Conservation (phyloP, 64 coral and sea anemone species). For the Astreopora myriophthalma region DNA sequence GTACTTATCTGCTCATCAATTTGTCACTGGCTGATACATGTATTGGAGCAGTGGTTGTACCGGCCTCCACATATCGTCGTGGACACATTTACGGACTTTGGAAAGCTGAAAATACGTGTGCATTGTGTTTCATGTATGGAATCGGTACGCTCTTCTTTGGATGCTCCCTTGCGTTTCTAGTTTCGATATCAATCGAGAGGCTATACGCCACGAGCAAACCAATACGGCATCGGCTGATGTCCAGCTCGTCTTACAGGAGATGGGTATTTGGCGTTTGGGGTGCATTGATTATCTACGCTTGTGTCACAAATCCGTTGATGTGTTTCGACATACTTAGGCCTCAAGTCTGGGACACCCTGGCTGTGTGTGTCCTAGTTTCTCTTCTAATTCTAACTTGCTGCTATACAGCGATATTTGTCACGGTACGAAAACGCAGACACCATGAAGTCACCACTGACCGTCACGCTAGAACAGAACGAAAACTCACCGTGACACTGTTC, state of each 20-base stretch:
- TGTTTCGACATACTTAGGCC: neutral
- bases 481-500: neutral
- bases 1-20: slow-evolving; percentile 20
- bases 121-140: neutral
- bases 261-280: neutral
- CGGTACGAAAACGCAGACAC: neutral
- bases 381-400: neutral
- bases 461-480: neutral
- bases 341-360: neutral
- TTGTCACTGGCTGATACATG: slow-evolving; percentile 4
- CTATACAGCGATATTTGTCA: neutral
- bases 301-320: neutral
- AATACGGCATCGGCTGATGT: neutral
- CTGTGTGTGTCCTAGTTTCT: neutral
- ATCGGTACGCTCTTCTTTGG: slow-evolving; percentile 5
- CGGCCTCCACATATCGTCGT: neutral
- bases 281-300: neutral
- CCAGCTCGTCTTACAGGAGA: neutral
- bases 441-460: neutral
- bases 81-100: slow-evolving; percentile 14
- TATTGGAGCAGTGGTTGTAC: neutral
- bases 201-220: slow-evolving; percentile 24
- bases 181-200: slow-evolving; percentile 20
- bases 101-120: neutral
- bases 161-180: slow-evolving; percentile 9